Evolutionary conservation across 2,113 vertebrate genomes (phyloP), one percentile per base, ranked within the genome.

Genomic region (Zapus hudsonius): DNA sequence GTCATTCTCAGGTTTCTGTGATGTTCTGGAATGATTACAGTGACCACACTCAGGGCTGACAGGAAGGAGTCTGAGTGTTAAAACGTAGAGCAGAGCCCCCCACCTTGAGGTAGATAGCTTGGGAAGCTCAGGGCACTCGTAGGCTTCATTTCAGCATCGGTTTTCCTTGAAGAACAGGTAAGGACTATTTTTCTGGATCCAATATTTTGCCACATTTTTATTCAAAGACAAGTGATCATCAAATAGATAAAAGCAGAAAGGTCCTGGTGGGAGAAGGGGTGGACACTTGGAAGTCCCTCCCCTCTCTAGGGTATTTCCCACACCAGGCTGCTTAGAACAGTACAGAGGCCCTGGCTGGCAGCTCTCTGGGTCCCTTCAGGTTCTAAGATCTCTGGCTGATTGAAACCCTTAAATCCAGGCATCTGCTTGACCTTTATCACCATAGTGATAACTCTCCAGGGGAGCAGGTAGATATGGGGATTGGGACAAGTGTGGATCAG

Each of bases 391-490:
- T 73, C 57, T 38, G 74, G 57, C 42, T 59, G 36, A 47, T 44
- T 67, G n/a, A 57, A 7, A 52, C 27, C 38, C 57, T 66, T 25
- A 12, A 7, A 25, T 33, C 25, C 44, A 59, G 66, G 55, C 31
- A 66, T 20, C 38, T 3, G 67, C 22, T 7, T 5, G 33, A 38
- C 75, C 57, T 83, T 67, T 16, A 17, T 38, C 17, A 3, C 5
- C 9, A 55, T 3, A 27, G 5, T 7, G 7, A 38, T 2, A 52
- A 7, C 23, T 52, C 59, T 52, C 52, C 22, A 36, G 57, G n/a
- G n/a, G 40, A 4, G 16, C 73, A 61, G 83, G 47, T 16, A 36
- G 47, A 40, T 0, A 2, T 0, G 2, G 16, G 52, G 10, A 11
- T 11, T 31, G 38, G 3, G n/a, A 7, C 25, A 47, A 2, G 12